phyloP scores from a whole-genome alignment of 2,888 invertebrate genomes.

The Mantis religiosa region DNA sequence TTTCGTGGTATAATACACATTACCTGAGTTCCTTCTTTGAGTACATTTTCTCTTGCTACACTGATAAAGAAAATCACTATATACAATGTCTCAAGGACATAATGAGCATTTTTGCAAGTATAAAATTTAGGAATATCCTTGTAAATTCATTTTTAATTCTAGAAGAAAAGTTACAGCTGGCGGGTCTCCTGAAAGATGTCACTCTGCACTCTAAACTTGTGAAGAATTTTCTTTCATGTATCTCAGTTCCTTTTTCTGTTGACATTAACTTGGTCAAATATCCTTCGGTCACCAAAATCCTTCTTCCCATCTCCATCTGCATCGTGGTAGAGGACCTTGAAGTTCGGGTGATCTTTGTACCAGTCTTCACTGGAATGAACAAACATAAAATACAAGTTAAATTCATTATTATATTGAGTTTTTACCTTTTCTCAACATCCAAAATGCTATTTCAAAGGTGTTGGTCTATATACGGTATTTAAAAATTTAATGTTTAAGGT shows the following conservation, averaged over 20 bases:
- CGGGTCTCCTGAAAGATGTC: no score
- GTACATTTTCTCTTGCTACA: no score
- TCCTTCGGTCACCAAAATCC: slow-evolving; percentile 36
- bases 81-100: no score
- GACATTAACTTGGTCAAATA: slow-evolving; percentile 32
- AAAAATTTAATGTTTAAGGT: no score
- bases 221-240: not conserved
- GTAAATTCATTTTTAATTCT: no score
- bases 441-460: not conserved
- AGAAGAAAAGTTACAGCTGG: no score
- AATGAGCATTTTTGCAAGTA: no score
- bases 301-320: slow-evolving; percentile 36
- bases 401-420: not conserved
- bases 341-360: slow-evolving; percentile 37
- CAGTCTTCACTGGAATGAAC: slow-evolving; percentile 35
- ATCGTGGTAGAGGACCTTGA: slow-evolving; percentile 35
- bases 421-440: not conserved
- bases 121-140: no score
- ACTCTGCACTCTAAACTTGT: not conserved
- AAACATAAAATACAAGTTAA: not conserved
- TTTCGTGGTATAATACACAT: no score
- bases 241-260: slow-evolving; percentile 16
- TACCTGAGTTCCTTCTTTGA: no score
- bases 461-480: no score
- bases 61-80: no score